phyloP scores from a whole-genome alignment of 1,140 invertebrate species.

The Camponotus pennsylvanicus region DNA sequence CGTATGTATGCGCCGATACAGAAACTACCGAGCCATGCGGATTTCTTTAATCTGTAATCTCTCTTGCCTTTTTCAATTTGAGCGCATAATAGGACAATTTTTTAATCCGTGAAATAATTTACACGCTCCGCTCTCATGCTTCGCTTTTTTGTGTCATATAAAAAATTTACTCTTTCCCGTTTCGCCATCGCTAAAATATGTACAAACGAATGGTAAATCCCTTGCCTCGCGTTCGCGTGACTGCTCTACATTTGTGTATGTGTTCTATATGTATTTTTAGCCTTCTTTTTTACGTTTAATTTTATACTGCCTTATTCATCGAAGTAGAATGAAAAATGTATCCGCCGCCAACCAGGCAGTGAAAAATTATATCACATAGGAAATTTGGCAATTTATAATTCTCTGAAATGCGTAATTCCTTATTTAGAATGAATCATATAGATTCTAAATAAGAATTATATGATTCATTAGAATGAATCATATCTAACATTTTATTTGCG shows the following conservation, averaged over 20 bases:
- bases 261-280: slow-evolving; percentile 23
- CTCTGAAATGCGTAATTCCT: neutral
- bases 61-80: slow-evolving; percentile 7
- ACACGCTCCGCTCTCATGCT: slow-evolving; percentile 15
- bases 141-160: slow-evolving; percentile 69
- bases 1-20: neutral
- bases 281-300: slow-evolving; percentile 32
- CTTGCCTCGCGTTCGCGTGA: slow-evolving; percentile 31
- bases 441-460: no score
- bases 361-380: neutral
- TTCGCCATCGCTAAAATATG: slow-evolving; percentile 67
- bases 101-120: slow-evolving; percentile 23
- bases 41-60: slow-evolving; percentile 22
- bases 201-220: slow-evolving; percentile 69
- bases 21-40: neutral
- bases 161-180: slow-evolving; percentile 70
- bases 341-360: neutral
- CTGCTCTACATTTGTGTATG: slow-evolving; percentile 4
- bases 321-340: slow-evolving; percentile 64
- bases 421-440: neutral
- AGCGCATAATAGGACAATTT: slow-evolving; percentile 23
- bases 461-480: no score
- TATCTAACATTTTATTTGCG: neutral
- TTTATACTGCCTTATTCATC: slow-evolving; percentile 50
- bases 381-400: neutral